Evolutionary conservation across 2,113 vertebrate genomes (phyloP), one percentile per base, ranked within the genome.

Genomic region (Etheostoma spectabile): DNA sequence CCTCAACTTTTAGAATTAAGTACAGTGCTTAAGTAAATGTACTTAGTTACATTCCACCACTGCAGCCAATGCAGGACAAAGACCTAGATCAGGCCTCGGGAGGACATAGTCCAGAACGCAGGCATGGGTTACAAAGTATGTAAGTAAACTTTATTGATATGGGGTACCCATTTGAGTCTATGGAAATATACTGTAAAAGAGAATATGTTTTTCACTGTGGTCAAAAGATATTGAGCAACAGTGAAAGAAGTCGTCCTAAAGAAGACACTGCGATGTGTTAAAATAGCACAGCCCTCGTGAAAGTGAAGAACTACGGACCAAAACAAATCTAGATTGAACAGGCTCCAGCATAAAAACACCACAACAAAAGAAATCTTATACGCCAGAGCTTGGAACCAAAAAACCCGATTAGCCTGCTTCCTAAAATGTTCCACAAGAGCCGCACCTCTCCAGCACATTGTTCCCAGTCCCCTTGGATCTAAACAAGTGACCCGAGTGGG

Each of bases 351-450:
- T 61, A 18, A 57, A 83, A 52, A 62, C 53, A 56, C 65, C 62
- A 69, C 74, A 83, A 87, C 79, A 86, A 92, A 86, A 70, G 70
- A 70, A 63, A 53, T 78, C 57, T 78, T 27, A 59, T 49, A 72
- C 61, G 64, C 70, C 77, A 77, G 38, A 27, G 84, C 69, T 74
- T 79, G 64, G 64, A 87, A 88, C 63, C 74, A 38, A 77, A 80
- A 86, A 63, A 51, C 57, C 87, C 64, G 67, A 87, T 82, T 75
- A 88, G 71, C 63, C 77, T 19, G 64, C 71, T 82, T 92, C 81
- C 88, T 76, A 88, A 93, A 92, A 90, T 92, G 90, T 89, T 87
- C 87, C 79, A 83, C 70, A 75, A 72, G 74, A 89, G 81, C 90
- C 87, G 62, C 88, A 84, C 87, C 90, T 92, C 87, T 81, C 63